A percentile compares a stretch with the other conserved stretches of the same genome.
phyloP scores from a whole-genome alignment of 2,113 vertebrate genomes.

The Ophiodon elongatus region DNA sequence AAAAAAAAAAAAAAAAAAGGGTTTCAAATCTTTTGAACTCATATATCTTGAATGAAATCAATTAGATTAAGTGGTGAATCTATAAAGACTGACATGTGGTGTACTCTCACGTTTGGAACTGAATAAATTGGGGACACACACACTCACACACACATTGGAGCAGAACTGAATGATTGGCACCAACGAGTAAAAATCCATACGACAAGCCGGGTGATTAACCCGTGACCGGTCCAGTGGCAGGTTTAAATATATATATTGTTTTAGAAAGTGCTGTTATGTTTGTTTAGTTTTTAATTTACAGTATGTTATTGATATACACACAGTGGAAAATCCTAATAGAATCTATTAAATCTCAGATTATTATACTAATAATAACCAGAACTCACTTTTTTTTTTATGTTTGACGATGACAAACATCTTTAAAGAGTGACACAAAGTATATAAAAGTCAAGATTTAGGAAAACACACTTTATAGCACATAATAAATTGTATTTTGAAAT shows the following conservation, averaged over 20 bases:
- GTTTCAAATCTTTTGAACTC: not conserved
- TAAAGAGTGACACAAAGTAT: too few species aligned
- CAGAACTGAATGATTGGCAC: not conserved
- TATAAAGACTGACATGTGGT: not conserved
- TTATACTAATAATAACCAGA: too few species aligned
- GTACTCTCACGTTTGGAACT: not conserved
- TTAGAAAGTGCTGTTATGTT: too few species aligned
- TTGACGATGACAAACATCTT: too few species aligned
- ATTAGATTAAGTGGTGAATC: not conserved
- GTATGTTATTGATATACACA: not conserved
- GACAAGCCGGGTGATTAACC: constrained; percentile 17
- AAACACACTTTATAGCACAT: too few species aligned
- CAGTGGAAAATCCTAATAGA: too few species aligned
- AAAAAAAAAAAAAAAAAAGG: not conserved
- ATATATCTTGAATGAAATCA: not conserved
- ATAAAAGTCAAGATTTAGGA: too few species aligned
- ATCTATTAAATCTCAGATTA: too few species aligned
- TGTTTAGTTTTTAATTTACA: not conserved
- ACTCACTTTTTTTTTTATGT: too few species aligned
- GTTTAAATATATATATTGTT: too few species aligned
- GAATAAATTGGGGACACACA: not conserved
- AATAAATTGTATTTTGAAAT: too few species aligned
- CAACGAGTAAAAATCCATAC: constrained; percentile 24
- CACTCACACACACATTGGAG: not conserved
- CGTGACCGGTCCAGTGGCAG: not conserved